Evolutionary conservation across 1,140 invertebrate species (phyloP).

Genomic region (Pogonomyrmex barbatus): DNA sequence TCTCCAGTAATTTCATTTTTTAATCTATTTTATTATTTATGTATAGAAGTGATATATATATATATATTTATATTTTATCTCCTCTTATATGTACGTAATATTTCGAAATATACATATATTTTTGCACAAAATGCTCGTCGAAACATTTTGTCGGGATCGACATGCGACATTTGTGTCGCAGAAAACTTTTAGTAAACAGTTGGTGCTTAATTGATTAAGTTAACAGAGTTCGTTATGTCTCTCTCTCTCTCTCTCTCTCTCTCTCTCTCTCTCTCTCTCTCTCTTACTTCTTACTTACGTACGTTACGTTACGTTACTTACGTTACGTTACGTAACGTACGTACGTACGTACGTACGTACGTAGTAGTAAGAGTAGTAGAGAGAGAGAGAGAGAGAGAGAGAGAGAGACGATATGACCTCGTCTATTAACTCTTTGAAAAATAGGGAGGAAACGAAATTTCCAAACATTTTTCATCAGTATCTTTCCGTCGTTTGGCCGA

Average conservation of each 20-base stretch:
- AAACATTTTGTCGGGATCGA: background rate
- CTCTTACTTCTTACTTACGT: too few species aligned
- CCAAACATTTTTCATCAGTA: background rate
- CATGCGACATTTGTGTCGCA: background rate
- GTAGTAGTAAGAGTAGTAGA: too few species aligned
- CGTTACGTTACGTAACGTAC: too few species aligned
- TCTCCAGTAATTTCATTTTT: background rate
- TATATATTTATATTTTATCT: background rate
- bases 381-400: too few species aligned
- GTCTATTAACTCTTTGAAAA: background rate
- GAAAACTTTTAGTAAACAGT: background rate
- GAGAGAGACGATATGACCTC: background rate
- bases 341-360: too few species aligned
- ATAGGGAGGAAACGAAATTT: background rate
- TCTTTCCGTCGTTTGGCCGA: background rate
- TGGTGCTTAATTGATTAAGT: slow-evolving; percentile 16
- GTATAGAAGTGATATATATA: background rate
- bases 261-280: too few species aligned
- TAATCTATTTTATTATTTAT: background rate
- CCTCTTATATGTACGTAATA: background rate
- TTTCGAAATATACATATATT: background rate
- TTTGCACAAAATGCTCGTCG: background rate
- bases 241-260: too few species aligned
- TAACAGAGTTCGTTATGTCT: slow-evolving; percentile 11
- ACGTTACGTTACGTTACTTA: too few species aligned